Base-by-base conservation (phyloP, 2,113 vertebrate genomes). In the Benthochromis sp. region DNA sequence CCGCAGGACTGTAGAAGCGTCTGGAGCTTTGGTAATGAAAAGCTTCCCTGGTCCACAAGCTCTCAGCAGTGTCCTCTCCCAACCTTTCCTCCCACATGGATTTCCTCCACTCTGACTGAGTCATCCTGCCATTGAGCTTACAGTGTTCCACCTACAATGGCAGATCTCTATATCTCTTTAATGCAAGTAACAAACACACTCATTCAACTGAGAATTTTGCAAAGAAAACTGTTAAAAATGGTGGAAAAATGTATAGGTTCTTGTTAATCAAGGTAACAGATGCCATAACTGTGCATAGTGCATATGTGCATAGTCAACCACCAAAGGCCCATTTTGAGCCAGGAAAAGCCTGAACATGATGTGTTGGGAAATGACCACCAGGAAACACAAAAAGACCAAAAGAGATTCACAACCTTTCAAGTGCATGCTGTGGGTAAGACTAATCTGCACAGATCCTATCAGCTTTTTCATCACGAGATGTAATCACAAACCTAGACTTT, bases 61-160 rank as follows among this genome's bases (percentile, higher is more conserved):
- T 66, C 84, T 86, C 86, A 66, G 83, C 54, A 13, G 83, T 10
- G 73, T 57, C 81, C 63, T 86, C 86, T 85, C 36, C 21, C 86
- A 69, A 84, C 90, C 83, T 92, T 53, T 40, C 85, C 86, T 85
- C 89, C 84, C 47, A 76, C 82, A 53, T 63, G 61, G 84, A 73
- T 61, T 52, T 86, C 36, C 34, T 76, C 31, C 71, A 21, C 36
- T 83, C 73, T 47, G 61, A 53, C 82, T 63, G 81, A 92, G 47
- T 90, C 89, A 88, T 83, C 83, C 83, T 47, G 19, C 63, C 71
- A 55, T 82, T 85, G 83, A 89, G 31, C 82, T 84, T 5, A 61
- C 90, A 81, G 79, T 4, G 13, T n/a, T 84, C n/a, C 38, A 14
- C 43, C 8, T 19, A 63, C 81, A 29, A 8, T 9, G 50, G 21